These are phyloP conservation scores for Malacosoma neustria DNA, from an alignment of 2,888 invertebrate genomes.

Conservation along the genomic window DNA sequence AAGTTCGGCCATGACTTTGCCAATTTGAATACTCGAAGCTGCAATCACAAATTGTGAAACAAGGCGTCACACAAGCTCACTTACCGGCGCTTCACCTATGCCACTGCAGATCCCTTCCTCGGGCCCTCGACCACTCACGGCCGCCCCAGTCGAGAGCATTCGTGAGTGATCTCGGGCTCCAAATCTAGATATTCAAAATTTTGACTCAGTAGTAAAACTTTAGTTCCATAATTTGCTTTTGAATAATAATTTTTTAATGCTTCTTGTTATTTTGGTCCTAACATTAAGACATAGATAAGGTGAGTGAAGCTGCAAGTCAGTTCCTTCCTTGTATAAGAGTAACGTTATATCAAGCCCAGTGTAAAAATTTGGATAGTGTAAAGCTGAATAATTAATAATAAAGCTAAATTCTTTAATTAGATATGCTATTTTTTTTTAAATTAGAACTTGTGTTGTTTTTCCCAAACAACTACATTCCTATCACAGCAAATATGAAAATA, in stretches of 20 bases:
- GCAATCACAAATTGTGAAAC: slow-evolving; percentile 75
- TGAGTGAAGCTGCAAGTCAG: slow-evolving; percentile 72
- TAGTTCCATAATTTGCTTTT: slow-evolving; percentile 47
- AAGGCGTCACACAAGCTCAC: slow-evolving; percentile 74
- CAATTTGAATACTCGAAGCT: slow-evolving; percentile 99
- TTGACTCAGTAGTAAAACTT: slow-evolving; percentile 61
- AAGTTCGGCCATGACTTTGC: slow-evolving; percentile 99
- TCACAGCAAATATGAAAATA: slow-evolving; percentile 97
- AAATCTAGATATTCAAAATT: slow-evolving; percentile 52
- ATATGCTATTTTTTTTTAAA: slow-evolving; percentile 68
- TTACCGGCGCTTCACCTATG: slow-evolving; percentile 75
- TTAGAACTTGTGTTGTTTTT: slow-evolving; percentile 86
- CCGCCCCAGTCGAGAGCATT: not conserved
- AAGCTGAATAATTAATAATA: slow-evolving; percentile 66
- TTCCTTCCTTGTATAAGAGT: slow-evolving; percentile 58
- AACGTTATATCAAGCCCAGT: slow-evolving; percentile 68
- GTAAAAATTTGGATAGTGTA: slow-evolving; percentile 65
- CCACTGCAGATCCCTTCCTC: slow-evolving; percentile 55
- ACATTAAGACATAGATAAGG: slow-evolving; percentile 51
- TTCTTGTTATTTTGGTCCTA: slow-evolving; percentile 17
- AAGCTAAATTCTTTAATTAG: slow-evolving; percentile 63
- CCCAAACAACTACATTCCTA: slow-evolving; percentile 97
- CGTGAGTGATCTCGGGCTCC: slow-evolving; percentile 44
- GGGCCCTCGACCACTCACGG: slow-evolving; percentile 47
- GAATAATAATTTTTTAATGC: slow-evolving; percentile 20